phyloP scores from a whole-genome alignment of 2,888 invertebrate genomes.

The Helicoverpa assulta region DNA sequence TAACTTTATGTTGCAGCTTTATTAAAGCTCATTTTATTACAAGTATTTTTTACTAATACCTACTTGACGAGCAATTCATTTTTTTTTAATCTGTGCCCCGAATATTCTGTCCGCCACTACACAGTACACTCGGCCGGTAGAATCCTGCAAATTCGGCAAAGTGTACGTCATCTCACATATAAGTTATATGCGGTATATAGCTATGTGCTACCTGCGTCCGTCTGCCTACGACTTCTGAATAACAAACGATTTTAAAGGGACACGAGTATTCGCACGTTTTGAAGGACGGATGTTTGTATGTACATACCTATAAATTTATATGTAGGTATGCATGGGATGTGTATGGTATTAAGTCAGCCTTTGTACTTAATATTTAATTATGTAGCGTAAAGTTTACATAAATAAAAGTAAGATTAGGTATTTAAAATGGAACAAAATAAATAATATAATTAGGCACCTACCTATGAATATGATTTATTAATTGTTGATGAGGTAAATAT shows the following conservation, averaged over 20 bases:
- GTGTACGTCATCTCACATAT: constrained; percentile 50
- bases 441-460: too few relatives aligned
- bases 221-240: constrained; percentile 70
- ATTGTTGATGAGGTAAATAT: too few relatives aligned
- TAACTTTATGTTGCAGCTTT: too few relatives aligned
- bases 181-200: constrained; percentile 27
- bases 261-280: constrained; percentile 60
- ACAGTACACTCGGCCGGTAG: constrained; percentile 37
- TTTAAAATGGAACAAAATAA: too few relatives aligned
- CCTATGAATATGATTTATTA: too few relatives aligned
- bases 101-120: constrained; percentile 44
- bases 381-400: too few relatives aligned
- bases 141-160: constrained; percentile 57
- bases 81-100: not conserved
- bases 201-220: constrained; percentile 71
- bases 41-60: too few relatives aligned
- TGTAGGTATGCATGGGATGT: not conserved
- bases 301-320: constrained; percentile 26
- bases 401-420: too few relatives aligned
- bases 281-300: constrained; percentile 48
- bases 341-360: too few relatives aligned
- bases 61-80: too few relatives aligned
- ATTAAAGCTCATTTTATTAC: too few relatives aligned
- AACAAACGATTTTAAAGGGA: constrained; percentile 68
- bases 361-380: too few relatives aligned